phyloP scores from a whole-genome alignment of 2,888 invertebrate species.

The Pristionchus maxplancki region DNA sequence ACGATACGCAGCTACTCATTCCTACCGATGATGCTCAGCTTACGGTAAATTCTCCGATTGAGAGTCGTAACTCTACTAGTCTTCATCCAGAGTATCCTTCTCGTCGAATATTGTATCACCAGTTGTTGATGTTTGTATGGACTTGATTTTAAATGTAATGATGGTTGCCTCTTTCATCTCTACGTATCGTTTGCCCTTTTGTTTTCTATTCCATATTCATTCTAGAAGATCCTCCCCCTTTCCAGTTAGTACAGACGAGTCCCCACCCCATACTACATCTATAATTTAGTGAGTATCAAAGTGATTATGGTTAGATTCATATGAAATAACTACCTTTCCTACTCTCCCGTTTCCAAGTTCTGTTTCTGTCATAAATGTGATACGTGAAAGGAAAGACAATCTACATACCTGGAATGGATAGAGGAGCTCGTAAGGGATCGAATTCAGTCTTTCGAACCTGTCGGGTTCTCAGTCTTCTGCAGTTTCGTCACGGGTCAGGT shows the following conservation, averaged over 20 bases:
- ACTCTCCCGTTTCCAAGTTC: slow-evolving; percentile 13
- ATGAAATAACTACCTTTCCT: slow-evolving; percentile 21
- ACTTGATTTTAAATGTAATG: slow-evolving; percentile 44
- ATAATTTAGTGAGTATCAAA: slow-evolving; percentile 42
- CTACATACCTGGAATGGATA: slow-evolving; percentile 1
- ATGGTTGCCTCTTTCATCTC: slow-evolving; percentile 31
- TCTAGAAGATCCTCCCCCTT: slow-evolving; percentile 12
- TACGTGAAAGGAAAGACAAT: not conserved
- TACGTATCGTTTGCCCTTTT: slow-evolving; percentile 24
- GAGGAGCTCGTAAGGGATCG: not conserved
- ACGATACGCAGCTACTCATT: not conserved
- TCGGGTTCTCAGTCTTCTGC: slow-evolving; percentile 29
- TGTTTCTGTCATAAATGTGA: slow-evolving; percentile 39
- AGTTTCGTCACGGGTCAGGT: slow-evolving; percentile 39
- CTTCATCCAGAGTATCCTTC: not conserved
- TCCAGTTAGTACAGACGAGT: slow-evolving; percentile 14
- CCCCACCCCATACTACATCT: slow-evolving; percentile 22
- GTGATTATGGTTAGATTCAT: slow-evolving; percentile 22
- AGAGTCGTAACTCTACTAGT: slow-evolving; percentile 34
- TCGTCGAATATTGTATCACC: slow-evolving; percentile 43
- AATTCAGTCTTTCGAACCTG: not conserved
- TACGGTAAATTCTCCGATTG: slow-evolving; percentile 44
- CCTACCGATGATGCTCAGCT: slow-evolving; percentile 40
- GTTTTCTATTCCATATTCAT: not conserved
- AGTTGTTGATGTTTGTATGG: slow-evolving; percentile 46